These are phyloP conservation scores for Callyntrura sp. DNA, from an alignment of 2,888 invertebrate species.

Conservation along the genomic window DNA sequence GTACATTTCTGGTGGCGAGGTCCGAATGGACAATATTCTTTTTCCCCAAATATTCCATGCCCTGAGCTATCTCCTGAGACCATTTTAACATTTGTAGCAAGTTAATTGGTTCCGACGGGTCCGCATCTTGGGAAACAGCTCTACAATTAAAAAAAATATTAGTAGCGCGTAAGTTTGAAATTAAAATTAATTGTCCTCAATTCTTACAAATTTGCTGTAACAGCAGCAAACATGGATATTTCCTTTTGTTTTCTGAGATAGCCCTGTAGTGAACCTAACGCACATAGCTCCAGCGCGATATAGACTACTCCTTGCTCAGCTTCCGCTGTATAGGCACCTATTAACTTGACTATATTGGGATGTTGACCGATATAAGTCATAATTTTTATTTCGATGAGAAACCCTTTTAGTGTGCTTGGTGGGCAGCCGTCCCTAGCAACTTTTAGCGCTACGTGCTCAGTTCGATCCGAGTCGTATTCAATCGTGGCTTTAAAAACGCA, in stretches of 20 bases:
- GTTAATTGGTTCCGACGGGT: neutral
- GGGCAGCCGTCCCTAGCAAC: neutral
- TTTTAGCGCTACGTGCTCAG: slow-evolving; percentile 42
- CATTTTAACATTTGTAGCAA: neutral
- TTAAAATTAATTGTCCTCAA: neutral
- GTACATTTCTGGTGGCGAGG: slow-evolving; percentile 38
- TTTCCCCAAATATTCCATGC: slow-evolving; percentile 39
- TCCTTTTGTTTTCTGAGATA: neutral
- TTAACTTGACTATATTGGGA: slow-evolving; percentile 28
- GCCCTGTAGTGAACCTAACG: neutral
- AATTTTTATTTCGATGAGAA: slow-evolving; percentile 56
- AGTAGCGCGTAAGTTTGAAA: neutral
- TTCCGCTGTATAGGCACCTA: slow-evolving; percentile 40
- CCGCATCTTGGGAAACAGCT: too few species aligned
- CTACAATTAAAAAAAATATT: too few species aligned
- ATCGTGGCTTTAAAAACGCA: too few species aligned
- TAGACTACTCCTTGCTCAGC: neutral
- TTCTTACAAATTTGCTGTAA: neutral
- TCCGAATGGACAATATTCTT: slow-evolving; percentile 26
- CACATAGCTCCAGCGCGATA: slow-evolving; percentile 11
- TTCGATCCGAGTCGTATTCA: too few species aligned
- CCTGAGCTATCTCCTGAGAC: slow-evolving; percentile 39
- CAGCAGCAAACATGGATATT: neutral
- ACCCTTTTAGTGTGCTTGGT: neutral
- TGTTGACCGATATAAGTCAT: slow-evolving; percentile 38